Conservation (phyloP, 2,113 vertebrate genomes). For the Agelaius phoeniceus region DNA sequence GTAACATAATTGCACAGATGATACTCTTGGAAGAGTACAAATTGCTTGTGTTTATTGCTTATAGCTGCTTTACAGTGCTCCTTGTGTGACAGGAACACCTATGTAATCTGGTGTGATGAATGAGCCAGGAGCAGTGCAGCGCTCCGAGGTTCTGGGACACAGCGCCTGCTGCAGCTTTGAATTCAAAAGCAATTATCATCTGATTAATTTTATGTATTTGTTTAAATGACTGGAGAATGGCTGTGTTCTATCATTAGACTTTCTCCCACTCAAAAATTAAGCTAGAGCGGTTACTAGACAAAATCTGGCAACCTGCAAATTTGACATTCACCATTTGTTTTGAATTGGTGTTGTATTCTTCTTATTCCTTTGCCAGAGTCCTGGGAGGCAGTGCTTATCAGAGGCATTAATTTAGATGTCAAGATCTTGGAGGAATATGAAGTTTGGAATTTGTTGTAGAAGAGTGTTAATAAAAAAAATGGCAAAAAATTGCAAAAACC, state of each 20-base stretch:
- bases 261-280: conserved; percentile 46
- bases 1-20: not conserved
- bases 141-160: conserved; percentile 17
- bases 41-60: conserved; percentile 57
- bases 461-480: not conserved
- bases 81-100: conserved; percentile 62
- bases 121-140: conserved; percentile 40
- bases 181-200: conserved; percentile 46
- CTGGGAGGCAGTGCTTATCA: not conserved
- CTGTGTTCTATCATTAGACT: conserved; percentile 34
- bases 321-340: conserved; percentile 60
- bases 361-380: conserved; percentile 24
- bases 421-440: conserved; percentile 20
- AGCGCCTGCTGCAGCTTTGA: conserved; percentile 35
- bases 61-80: conserved; percentile 18
- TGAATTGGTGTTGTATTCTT: not conserved
- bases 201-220: conserved; percentile 60
- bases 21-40: conserved; percentile 44
- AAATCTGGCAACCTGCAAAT: conserved; percentile 38
- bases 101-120: conserved; percentile 59
- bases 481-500: not conserved
- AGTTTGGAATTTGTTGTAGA: conserved; percentile 47
- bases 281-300: conserved; percentile 31
- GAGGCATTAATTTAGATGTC: conserved; percentile 12
- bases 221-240: conserved; percentile 36